A percentile compares a stretch with the other conserved stretches of the same genome.
Evolutionary conservation across 2,113 vertebrate species (phyloP).

Genomic region (Phainopepla nitens): DNA sequence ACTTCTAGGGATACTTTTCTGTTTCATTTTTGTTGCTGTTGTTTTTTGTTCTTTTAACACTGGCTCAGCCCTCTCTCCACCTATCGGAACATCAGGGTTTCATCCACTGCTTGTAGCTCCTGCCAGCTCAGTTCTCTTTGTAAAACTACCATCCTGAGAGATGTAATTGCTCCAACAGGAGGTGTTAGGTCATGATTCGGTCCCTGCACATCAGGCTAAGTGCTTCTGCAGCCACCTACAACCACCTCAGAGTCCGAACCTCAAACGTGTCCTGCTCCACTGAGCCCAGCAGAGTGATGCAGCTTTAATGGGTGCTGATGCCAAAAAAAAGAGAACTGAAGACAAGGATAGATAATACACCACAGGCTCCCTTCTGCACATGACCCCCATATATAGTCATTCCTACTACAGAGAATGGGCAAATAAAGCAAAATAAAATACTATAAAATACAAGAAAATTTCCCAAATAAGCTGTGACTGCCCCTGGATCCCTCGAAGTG

Average conservation of each 20-base stretch:
- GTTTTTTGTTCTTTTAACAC: background rate
- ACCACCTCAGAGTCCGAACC: background rate
- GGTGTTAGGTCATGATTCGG: background rate
- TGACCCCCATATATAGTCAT: background rate
- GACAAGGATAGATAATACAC: background rate
- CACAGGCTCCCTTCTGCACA: background rate
- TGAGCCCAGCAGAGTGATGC: background rate
- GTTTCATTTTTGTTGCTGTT: background rate
- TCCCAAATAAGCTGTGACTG: background rate
- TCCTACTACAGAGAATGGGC: background rate
- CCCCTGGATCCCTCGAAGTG: background rate
- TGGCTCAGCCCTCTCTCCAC: background rate
- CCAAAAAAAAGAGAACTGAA: background rate
- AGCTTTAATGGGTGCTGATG: background rate
- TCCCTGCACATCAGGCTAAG: background rate
- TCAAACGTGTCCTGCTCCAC: rapidly evolving
- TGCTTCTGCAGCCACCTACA: background rate
- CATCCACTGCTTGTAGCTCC: background rate
- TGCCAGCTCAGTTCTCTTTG: background rate
- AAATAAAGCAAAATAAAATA: background rate
- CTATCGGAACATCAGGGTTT: background rate
- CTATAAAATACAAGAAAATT: background rate
- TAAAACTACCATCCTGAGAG: background rate
- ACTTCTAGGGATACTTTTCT: background rate
- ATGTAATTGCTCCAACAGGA: background rate